These are phyloP conservation scores for Iselma pallidipennis DNA, from an alignment of 2,888 invertebrate species.

Conservation along the genomic window DNA sequence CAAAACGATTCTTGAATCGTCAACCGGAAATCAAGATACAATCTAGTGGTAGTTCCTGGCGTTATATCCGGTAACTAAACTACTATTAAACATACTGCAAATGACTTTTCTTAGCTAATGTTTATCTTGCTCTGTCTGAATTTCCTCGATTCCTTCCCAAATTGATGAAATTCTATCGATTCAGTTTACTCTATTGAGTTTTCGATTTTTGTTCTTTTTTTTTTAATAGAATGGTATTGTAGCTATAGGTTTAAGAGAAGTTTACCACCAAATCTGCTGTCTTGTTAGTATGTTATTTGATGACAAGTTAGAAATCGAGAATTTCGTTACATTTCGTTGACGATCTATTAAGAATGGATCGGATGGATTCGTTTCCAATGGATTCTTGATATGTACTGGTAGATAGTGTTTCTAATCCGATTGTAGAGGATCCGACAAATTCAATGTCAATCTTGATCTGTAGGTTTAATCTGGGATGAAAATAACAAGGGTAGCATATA, in stretches of 20 bases:
- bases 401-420: slow-evolving; percentile 41
- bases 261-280: slow-evolving; percentile 33
- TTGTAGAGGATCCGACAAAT: slow-evolving; percentile 44
- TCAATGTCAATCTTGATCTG: slow-evolving; percentile 46
- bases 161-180: too few relatives aligned
- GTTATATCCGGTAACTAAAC: slow-evolving; percentile 37
- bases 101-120: slow-evolving; percentile 38
- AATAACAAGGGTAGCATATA: slow-evolving; percentile 40
- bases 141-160: slow-evolving; percentile 2
- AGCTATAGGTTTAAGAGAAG: slow-evolving; percentile 42
- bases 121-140: slow-evolving; percentile 25
- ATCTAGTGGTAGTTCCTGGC: slow-evolving; percentile 40
- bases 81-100: slow-evolving; percentile 33
- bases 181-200: too few relatives aligned
- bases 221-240: slow-evolving; percentile 6
- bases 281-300: slow-evolving; percentile 39
- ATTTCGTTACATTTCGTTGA: slow-evolving; percentile 23
- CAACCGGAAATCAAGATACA: slow-evolving; percentile 41
- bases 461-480: slow-evolving; percentile 37
- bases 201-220: too few relatives aligned
- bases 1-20: slow-evolving; percentile 8
- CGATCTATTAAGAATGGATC: neutral
- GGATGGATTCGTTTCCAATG: slow-evolving; percentile 9
- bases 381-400: slow-evolving; percentile 28
- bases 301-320: slow-evolving; percentile 17